Conservation (phyloP, 2,888 invertebrate genomes). For the Nephrotoma guestfalica region DNA sequence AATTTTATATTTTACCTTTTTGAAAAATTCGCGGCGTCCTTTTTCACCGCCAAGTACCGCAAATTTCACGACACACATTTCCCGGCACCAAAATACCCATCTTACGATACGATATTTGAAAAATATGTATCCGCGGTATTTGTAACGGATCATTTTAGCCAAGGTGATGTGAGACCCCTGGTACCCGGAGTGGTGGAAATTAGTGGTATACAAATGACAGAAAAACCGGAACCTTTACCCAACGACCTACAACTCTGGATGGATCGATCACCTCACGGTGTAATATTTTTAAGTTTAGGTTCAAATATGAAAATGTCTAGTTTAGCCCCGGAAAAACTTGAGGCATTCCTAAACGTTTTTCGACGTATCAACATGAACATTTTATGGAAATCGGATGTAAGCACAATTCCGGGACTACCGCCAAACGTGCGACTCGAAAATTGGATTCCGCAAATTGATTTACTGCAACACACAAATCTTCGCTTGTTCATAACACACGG, state of each 20-base stretch:
- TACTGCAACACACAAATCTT: not conserved
- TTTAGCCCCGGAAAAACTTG: not conserved
- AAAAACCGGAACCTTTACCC: slow-evolving; percentile 14
- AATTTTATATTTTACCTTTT: too few species aligned
- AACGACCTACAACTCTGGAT: not conserved
- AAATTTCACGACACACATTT: slow-evolving; percentile 4
- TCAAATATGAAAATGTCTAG: slow-evolving; percentile 9
- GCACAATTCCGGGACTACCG: not conserved
- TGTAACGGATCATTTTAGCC: slow-evolving; percentile 27
- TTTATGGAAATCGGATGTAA: not conserved
- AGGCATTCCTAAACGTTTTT: not conserved
- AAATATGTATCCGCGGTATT: slow-evolving; percentile 27
- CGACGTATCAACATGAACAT: not conserved
- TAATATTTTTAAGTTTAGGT: slow-evolving; percentile 12
- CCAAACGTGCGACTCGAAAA: not conserved
- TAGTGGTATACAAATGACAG: slow-evolving; percentile 15
- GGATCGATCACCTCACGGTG: slow-evolving; percentile 7
- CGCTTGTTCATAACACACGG: not conserved
- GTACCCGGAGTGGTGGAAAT: slow-evolving; percentile 31
- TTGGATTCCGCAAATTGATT: slow-evolving; percentile 7
- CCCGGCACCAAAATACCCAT: slow-evolving; percentile 10
- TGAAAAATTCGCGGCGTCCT: not conserved
- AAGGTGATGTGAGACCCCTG: slow-evolving; percentile 23
- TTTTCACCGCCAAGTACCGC: not conserved
- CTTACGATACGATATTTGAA: slow-evolving; percentile 19